Base-by-base conservation (phyloP, 2,113 vertebrate species). In the Oryzias melastigma region DNA sequence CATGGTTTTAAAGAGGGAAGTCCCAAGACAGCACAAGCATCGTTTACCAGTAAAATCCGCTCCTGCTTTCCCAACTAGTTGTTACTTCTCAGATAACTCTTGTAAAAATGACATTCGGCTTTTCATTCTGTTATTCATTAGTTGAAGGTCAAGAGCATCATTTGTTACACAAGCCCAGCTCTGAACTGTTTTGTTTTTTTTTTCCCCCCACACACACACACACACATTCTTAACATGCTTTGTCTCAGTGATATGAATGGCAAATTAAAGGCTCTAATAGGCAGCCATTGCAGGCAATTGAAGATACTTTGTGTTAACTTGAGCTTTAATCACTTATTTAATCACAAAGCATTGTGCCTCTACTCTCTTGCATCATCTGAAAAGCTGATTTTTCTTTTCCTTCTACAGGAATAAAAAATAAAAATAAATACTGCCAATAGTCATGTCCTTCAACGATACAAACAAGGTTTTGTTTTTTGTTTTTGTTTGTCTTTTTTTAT, bases 281-380 rank as follows among this genome's bases (percentile, higher is more conserved):
- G 72, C 58, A 59, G 70, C 74, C 68, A 75, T 86, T 83, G 77
- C 61, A 68, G 35, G 80, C 61, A 45, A 78, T 71, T 77, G 49
- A 67, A 73, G 44, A 73, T 71, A 62, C 73, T 83, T 81, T 85
- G 71, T 85, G 62, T 74, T 75, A 75, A 83, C 58, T 64, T 77
- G 72, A 75, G 68, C 72, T 80, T 76, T 83, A 84, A 90, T 90
- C 85, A 87, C 78, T 84, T 82, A 75, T 86, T 81, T 82, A 86
- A 88, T 87, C 84, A 87, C 46, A 18, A 62, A 68, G 70, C 77
- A 75, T 84, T 78, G 78, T 73, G 60, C 70, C 59, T 51, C 52
- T 50, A 67, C 14, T 75, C 71, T 66, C 67, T 65, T 46, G 55
- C 66, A 29, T 52, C 62, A 57, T 42, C 47, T 57, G 53, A 73